Evolutionary conservation across 2,113 vertebrate genomes (phyloP), one percentile per base, ranked within the genome.

Genomic region (Casuarius casuarius): DNA sequence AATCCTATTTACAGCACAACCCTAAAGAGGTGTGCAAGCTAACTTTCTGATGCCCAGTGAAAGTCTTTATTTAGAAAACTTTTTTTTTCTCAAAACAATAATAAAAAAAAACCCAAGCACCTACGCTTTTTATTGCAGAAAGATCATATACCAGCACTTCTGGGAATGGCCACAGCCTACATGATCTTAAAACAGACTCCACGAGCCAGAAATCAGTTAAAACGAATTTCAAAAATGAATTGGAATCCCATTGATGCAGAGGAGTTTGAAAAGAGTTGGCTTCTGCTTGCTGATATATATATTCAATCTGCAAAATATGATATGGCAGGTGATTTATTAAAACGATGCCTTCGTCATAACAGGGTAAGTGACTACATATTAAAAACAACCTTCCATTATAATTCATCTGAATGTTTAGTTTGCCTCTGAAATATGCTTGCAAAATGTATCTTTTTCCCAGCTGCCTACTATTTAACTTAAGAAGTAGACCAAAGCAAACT

Each of bases 181-280:
- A 99, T 99, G 99, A 99, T 99, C 94, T 98, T 99, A 65, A 99
- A 99, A 92, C 99, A 99, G 97, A 99, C 98, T 25, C 99, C 99
- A 46, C 97, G 98, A 97, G 99, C 99, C 79, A 98, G 99, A 94
- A 99, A 99, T 97, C 99, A 99, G 86, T 98, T 99, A 81, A 99
- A 99, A 93, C 98, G 99, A 62, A 99, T 99, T 95, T 98, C 99
- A 62, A 99, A 99, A 97, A 99, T 99, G 99, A 99, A 97, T 97
- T 99, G 99, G 99, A 99, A 98, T 98, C 97, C 99, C 38, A 87
- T 98, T 23, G 99, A 99, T 91, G 99, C 99, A 8, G 99, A 99
- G 48, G 99, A 99, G 89, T 99, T 99, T 95, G 99, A 99, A 97
- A 99, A 99, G 98, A 99, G 99, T 97, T 99, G 99, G 99, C 98